These are phyloP conservation scores for Metaphire vulgaris DNA, from an alignment of 1,140 invertebrate species.

Conservation along the genomic window DNA sequence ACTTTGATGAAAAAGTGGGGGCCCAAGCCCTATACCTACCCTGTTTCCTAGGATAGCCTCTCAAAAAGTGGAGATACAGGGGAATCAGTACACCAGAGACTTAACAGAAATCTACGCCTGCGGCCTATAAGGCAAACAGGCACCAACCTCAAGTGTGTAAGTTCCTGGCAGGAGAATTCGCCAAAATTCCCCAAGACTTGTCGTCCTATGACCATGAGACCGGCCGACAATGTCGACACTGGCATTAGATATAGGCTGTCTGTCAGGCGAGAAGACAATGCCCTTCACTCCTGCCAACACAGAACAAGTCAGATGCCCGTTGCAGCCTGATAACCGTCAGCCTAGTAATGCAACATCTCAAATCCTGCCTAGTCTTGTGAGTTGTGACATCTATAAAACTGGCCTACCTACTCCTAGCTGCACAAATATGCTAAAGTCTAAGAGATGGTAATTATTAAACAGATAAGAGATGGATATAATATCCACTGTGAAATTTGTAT, in stretches of 20 bases:
- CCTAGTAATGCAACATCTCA: neutral
- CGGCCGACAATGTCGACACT: constrained; percentile 70
- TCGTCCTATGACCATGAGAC: constrained; percentile 61
- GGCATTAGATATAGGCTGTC: constrained; percentile 53
- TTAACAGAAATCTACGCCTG: neutral
- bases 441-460: neutral
- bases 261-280: neutral
- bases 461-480: neutral
- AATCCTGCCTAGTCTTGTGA: neutral
- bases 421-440: neutral
- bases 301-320: no score
- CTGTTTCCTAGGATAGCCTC: neutral
- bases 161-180: constrained; percentile 73
- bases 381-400: neutral
- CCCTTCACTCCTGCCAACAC: constrained; percentile 4
- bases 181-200: constrained; percentile 88
- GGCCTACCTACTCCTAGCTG: neutral
- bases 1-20: neutral
- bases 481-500: no score
- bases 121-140: no score
- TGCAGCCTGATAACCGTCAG: no score
- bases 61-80: neutral
- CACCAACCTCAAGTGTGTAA: constrained; percentile 72
- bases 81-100: neutral
- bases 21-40: neutral